A percentile compares a stretch with the other conserved stretches of the same genome.
These are phyloP conservation scores for Gerris lacustris DNA, from an alignment of 2,888 invertebrate species.

Conservation along the genomic window DNA sequence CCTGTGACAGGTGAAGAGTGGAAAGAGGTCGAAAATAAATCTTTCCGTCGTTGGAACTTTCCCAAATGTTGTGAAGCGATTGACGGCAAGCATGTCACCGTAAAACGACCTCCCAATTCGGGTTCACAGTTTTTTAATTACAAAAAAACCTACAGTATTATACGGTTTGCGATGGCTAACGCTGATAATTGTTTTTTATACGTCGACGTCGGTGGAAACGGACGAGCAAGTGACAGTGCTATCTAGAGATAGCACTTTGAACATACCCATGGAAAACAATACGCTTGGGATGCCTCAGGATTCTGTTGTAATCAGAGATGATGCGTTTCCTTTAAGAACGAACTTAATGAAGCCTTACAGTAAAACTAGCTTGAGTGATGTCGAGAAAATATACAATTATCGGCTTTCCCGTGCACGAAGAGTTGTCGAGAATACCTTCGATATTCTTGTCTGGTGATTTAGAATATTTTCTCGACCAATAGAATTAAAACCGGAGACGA, in stretches of 20 bases:
- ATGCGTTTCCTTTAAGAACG: no score
- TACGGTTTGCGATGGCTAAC: not conserved
- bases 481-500: no score
- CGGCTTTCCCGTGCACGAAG: no score
- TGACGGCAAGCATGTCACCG: constrained; percentile 6
- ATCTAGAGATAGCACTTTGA: constrained; percentile 3
- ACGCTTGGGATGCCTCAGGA: constrained; percentile 11
- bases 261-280: constrained; percentile 13
- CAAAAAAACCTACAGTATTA: constrained; percentile 8
- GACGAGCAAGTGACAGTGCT: constrained; percentile 13
- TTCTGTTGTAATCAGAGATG: not conserved
- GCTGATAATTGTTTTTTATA: not conserved
- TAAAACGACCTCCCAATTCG: constrained; percentile 9
- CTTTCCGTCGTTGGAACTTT: no score
- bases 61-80: not conserved
- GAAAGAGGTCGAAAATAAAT: no score
- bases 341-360: no score
- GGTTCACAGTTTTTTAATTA: constrained; percentile 11
- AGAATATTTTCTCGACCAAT: no score
- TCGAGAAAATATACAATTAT: no score
- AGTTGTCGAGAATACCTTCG: no score
- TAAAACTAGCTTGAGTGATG: no score
- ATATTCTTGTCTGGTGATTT: no score
- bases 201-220: constrained; percentile 10
- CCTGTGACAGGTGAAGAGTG: no score